Percentiles rank a stretch among this genome's conserved stretches.
These are phyloP conservation scores for Sebastiscus albofasciatus DNA, from an alignment of 2,797 vertebrate species.

Conservation along the genomic window DNA sequence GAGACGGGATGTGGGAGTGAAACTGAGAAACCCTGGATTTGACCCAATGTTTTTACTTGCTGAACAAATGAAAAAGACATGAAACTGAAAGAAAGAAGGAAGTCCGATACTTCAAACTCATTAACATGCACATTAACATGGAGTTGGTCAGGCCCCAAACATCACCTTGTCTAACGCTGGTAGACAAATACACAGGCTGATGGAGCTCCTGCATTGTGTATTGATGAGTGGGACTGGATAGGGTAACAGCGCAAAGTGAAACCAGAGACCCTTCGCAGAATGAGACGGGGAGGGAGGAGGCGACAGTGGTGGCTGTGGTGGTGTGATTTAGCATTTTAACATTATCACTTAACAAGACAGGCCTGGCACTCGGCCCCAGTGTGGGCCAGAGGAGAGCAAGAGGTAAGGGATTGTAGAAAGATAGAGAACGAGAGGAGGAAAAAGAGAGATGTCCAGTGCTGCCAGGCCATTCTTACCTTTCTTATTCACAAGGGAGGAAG, in stretches of 20 bases:
- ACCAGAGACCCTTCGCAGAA: slow-evolving; percentile 62
- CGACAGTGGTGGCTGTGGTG: slow-evolving; percentile 40
- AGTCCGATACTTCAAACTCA: slow-evolving; percentile 65
- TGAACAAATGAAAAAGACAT: slow-evolving; percentile 65
- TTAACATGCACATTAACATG: slow-evolving; percentile 67
- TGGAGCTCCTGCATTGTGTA: slow-evolving; percentile 62
- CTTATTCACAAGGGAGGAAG: slow-evolving; percentile 11
- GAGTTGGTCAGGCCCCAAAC: slow-evolving; percentile 49
- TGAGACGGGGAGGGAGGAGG: slow-evolving; percentile 38
- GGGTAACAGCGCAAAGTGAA: slow-evolving; percentile 68
- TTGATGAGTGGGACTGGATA: slow-evolving; percentile 66
- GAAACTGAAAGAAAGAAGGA: slow-evolving; percentile 60
- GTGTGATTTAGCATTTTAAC: slow-evolving; percentile 75
- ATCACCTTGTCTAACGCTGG: slow-evolving; percentile 49
- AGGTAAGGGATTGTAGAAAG: not conserved
- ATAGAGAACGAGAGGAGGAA: not conserved
- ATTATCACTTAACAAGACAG: slow-evolving; percentile 69
- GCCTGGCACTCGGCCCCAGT: slow-evolving; percentile 29
- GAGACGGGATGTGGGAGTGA: slow-evolving; percentile 11
- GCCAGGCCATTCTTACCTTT: not conserved
- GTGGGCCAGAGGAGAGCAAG: slow-evolving; percentile 3
- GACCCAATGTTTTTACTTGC: slow-evolving; percentile 32
- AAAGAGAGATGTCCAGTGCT: slow-evolving; percentile 1
- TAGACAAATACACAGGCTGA: slow-evolving; percentile 53
- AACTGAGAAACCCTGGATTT: slow-evolving; percentile 31